Evolutionary conservation across 2,113 vertebrate species (phyloP).

Genomic region (Perccottus glenii): DNA sequence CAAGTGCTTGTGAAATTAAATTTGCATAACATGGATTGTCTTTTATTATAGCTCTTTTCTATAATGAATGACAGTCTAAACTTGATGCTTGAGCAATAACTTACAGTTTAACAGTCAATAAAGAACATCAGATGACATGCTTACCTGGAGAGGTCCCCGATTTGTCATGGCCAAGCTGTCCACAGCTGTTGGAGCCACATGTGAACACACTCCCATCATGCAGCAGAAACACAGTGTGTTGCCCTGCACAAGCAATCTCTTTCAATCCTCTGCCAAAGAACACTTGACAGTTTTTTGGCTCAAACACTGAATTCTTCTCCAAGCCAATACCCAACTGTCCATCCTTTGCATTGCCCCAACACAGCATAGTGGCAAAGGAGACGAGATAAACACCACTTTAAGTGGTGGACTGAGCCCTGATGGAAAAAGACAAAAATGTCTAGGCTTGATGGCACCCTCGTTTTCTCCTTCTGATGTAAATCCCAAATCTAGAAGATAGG

Average conservation of each 20-base stretch:
- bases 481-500: slow-evolving; percentile 57
- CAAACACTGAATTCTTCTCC: slow-evolving; percentile 79
- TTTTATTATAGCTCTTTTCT: no score
- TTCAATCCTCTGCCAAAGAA: slow-evolving; percentile 84
- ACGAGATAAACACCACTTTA: slow-evolving; percentile 41
- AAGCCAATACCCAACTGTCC: slow-evolving; percentile 88
- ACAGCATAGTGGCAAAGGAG: slow-evolving; percentile 83
- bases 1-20: no score
- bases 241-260: slow-evolving; percentile 88
- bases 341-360: slow-evolving; percentile 92
- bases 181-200: slow-evolving; percentile 90
- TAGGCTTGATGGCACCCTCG: slow-evolving; percentile 68
- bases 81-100: no score
- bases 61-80: no score
- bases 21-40: no score
- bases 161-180: slow-evolving; percentile 91
- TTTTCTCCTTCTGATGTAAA: slow-evolving; percentile 70
- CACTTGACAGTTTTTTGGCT: slow-evolving; percentile 84
- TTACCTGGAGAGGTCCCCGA: slow-evolving; percentile 87
- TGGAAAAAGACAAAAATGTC: slow-evolving; percentile 47
- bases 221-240: slow-evolving; percentile 91
- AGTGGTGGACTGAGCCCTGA: slow-evolving; percentile 26
- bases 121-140: neutral
- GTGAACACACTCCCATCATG: slow-evolving; percentile 92
- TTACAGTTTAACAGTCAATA: no score